Percentiles rank a stretch among this genome's conserved stretches.
phyloP scores from a whole-genome alignment of 2,797 vertebrate genomes.

The Megalops cyprinoides region DNA sequence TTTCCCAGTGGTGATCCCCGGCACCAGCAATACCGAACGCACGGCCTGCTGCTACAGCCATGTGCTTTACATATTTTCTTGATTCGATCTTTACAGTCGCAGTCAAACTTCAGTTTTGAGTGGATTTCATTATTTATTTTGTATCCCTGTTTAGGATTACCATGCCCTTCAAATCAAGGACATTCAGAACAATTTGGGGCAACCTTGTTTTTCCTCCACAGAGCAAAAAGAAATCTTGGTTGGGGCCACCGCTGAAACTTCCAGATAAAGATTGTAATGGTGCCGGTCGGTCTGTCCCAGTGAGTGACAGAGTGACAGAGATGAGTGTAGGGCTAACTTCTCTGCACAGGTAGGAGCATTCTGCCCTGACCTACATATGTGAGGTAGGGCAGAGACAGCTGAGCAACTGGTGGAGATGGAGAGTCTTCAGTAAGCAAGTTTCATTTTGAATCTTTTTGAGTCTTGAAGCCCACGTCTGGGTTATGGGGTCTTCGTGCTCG shows the following conservation, averaged over 20 bases:
- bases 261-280: background rate
- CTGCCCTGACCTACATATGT: background rate
- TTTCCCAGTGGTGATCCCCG: background rate
- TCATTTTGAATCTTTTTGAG: background rate
- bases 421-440: background rate
- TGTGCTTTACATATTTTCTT: constrained; percentile 1
- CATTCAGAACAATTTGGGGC: background rate
- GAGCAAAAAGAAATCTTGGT: background rate
- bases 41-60: background rate
- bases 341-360: background rate
- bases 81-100: constrained; percentile 6
- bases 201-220: background rate
- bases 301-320: background rate
- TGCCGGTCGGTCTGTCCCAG: background rate
- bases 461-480: background rate
- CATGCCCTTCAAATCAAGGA: background rate
- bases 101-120: background rate
- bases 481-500: background rate
- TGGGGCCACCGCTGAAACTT: background rate
- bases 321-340: too few relatives aligned
- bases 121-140: constrained; percentile 1
- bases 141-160: background rate
- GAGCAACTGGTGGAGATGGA: background rate
- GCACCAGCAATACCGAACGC: background rate
- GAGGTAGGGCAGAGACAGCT: background rate